Base-by-base conservation (phyloP, 2,113 vertebrate species). In the Bufo bufo region DNA sequence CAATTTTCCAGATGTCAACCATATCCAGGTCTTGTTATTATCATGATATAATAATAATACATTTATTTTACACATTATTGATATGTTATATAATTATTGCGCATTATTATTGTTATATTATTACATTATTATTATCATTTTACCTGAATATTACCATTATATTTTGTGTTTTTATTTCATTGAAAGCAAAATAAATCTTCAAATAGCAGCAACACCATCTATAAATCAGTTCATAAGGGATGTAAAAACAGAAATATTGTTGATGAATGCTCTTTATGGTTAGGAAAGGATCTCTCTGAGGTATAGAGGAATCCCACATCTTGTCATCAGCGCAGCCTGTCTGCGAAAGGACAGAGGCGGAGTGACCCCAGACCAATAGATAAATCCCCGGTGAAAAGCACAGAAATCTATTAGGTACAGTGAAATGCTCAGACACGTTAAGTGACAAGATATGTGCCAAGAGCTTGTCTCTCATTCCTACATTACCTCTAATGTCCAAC, bases 361-460 rank as follows among this genome's bases (percentile, higher is more conserved):
- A 59, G 77, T 96, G 95, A 97, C 95, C 96, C 92, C 91, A 84
- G 87, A 90, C 90, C 92, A 89, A 90, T 91, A 87, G 0, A 84
- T 85, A 23, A 82, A 91, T 96, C 95, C 94, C 94, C 89, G 82
- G 94, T 92, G 94, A 93, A 91, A 93, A 78, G 87, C 86, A 85
- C 90, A 93, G 91, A 94, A 92, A 85, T 91, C 90, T 50, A 87
- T 87, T 91, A 91, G 94, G 92, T 93, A 89, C 47, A 93, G 92
- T 94, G 93, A 95, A 95, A 93, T 91, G 90, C 90, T 90, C 91
- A 93, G 94, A 92, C 91, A 89, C 93, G 92, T 92, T 92, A 93
- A 95, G 93, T 96, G 96, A 97, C 96, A 96, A 94, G 93, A 92
- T 92, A 90, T 91, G 91, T 90, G 93, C 95, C 95, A 2, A 6